phyloP scores from a whole-genome alignment of 1,140 invertebrate species.

The Cydia splendana region DNA sequence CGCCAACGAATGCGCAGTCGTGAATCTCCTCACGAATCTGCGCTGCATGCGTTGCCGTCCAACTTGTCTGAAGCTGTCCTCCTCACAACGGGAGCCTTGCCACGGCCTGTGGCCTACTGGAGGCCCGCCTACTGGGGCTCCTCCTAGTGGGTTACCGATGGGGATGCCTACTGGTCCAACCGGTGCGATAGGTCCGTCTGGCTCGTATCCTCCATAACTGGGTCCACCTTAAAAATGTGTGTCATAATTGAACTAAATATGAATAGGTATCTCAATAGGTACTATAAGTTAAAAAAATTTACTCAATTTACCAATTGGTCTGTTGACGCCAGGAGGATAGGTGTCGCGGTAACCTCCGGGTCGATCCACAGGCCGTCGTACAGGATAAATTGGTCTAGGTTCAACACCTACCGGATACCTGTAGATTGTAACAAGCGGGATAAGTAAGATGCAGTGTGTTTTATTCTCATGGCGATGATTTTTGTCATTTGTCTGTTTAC shows the following conservation, averaged over 20 bases:
- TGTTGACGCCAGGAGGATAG: slow-evolving; percentile 66
- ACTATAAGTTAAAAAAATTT: not conserved
- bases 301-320: slow-evolving; percentile 58
- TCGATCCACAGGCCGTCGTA: slow-evolving; percentile 62
- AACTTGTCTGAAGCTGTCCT: slow-evolving; percentile 90
- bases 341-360: slow-evolving; percentile 66
- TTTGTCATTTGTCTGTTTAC: slow-evolving; percentile 42
- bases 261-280: not conserved
- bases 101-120: slow-evolving; percentile 64
- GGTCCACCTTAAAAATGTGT: slow-evolving; percentile 46
- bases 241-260: not conserved
- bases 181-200: slow-evolving; percentile 55
- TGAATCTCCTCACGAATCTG: slow-evolving; percentile 87
- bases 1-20: slow-evolving; percentile 85
- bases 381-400: slow-evolving; percentile 64
- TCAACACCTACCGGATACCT: slow-evolving; percentile 73
- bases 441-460: not conserved
- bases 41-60: slow-evolving; percentile 88
- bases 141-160: slow-evolving; percentile 56
- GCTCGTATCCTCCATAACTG: slow-evolving; percentile 63
- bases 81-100: slow-evolving; percentile 83
- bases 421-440: not conserved
- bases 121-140: slow-evolving; percentile 57
- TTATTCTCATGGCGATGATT: not conserved
- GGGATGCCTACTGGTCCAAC: slow-evolving; percentile 51